Evolutionary conservation across 2,113 vertebrate species (phyloP).

Genomic region (Parotia lawesii): DNA sequence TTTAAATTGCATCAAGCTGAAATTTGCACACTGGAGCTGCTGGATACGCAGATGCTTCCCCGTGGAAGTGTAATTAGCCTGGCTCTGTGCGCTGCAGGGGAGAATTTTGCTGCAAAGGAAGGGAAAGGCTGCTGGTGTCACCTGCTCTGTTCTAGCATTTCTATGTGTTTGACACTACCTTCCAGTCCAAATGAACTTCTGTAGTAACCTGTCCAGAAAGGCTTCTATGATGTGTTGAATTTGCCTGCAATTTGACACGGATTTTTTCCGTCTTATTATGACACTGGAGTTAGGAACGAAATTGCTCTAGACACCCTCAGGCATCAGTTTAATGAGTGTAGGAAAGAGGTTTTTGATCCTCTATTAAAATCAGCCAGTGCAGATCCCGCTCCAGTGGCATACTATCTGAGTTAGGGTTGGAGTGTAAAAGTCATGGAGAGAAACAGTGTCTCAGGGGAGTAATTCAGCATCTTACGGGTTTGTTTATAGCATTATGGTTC

Average conservation of each 20-base stretch:
- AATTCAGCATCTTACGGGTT: neutral
- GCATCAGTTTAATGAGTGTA: neutral
- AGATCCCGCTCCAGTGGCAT: neutral
- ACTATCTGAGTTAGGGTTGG: neutral
- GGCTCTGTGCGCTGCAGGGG: neutral
- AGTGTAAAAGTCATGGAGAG: neutral
- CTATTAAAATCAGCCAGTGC: neutral
- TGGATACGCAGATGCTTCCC: neutral
- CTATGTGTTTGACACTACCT: neutral
- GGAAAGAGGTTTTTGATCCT: neutral
- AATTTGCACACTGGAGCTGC: neutral
- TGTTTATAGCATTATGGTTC: neutral
- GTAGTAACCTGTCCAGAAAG: neutral
- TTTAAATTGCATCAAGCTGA: neutral
- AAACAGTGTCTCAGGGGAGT: neutral
- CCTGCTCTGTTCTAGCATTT: neutral
- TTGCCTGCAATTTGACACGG: neutral
- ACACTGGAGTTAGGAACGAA: neutral
- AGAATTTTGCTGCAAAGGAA: neutral
- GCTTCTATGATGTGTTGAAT: neutral
- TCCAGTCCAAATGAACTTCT: neutral
- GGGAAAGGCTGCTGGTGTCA: neutral
- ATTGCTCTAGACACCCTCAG: neutral
- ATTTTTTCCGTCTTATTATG: neutral
- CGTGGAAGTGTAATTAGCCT: neutral